Base-by-base conservation (phyloP, 2,888 invertebrate genomes). In the Cantharis rufa region DNA sequence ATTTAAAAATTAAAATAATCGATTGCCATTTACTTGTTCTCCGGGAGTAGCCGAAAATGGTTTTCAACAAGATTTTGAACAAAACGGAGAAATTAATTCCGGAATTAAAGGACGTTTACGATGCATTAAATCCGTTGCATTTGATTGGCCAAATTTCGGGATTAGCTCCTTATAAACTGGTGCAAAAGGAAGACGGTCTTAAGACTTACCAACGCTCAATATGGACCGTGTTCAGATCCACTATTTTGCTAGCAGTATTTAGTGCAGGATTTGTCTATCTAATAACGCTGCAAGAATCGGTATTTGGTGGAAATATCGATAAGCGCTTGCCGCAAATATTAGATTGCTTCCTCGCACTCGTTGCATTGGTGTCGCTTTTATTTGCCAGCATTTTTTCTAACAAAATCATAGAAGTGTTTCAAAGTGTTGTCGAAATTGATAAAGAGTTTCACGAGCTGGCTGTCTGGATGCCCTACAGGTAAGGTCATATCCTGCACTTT, bases 391-490 rank as follows among this genome's bases (percentile, higher is more conserved):
- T 84, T 16, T 82, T 81, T 71, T 82, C 81, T 4, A 73, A 78
- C 27, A 83, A 82, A 74, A 75, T 84, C 1, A 76, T 83, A 15
- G 71, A 79, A 32, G 80, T 80, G 3, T 82, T 83, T 72, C 78
- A 81, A 69, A 80, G 78, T 32, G 74, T 84, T 48, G 76, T 82
- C 16, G 81, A 82, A 27, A 80, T 83, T 18, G 84, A 84, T 77
- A 76, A 77, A 13, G 72, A 77, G 10, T 81, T 84, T 73, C 77
- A 80, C 66, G 78, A 69, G 62, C 64, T 84, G 16, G 80, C 81
- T 4, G 79, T 84, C 13, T 82, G 82, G 81, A 76, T 84, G 69
- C 79, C 80, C 2, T 82, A 84, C 63, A 82, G 79, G 84, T 84
- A 82, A 78, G 84, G 84, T 82, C 62, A 62, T 32, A 70, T 71